Percentiles rank a stretch among this genome's conserved stretches.
Conservation (phyloP, 2,888 invertebrate species). For the Limnephilus rhombicus region DNA sequence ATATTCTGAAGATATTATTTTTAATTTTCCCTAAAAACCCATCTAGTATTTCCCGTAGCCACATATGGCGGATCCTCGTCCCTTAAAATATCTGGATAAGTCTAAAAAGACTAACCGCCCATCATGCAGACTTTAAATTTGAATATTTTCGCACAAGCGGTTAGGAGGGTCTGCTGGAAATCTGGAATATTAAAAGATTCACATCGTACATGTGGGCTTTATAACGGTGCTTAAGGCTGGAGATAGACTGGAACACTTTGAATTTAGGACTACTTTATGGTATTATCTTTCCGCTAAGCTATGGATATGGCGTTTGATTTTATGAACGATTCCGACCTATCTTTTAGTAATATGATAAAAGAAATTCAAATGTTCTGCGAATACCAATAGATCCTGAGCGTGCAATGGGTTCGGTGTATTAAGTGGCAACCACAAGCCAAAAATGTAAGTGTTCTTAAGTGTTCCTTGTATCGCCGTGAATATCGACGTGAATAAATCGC, state of each 20-base stretch:
- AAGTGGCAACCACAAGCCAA: too few species aligned
- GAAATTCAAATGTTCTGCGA: neutral
- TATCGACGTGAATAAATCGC: too few species aligned
- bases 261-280: neutral
- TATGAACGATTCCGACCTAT: neutral
- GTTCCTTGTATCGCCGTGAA: too few species aligned
- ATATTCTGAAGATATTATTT: neutral
- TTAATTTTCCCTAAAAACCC: neutral
- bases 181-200: conserved; percentile 41
- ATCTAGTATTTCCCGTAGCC: neutral
- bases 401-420: neutral
- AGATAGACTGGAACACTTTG: conserved; percentile 2
- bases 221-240: neutral
- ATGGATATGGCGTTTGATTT: neutral
- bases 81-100: neutral
- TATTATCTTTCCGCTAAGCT: neutral
- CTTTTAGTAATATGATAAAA: neutral
- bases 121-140: conserved; percentile 46
- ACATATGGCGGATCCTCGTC: neutral
- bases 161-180: conserved; percentile 1
- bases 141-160: conserved; percentile 30
- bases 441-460: too few species aligned
- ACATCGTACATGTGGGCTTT: conserved; percentile 27
- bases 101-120: conserved; percentile 16
- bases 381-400: neutral